A percentile compares a stretch with the other conserved stretches of the same genome.
Evolutionary conservation across 2,113 vertebrate genomes (phyloP).

Genomic region (Furnarius figulus): DNA sequence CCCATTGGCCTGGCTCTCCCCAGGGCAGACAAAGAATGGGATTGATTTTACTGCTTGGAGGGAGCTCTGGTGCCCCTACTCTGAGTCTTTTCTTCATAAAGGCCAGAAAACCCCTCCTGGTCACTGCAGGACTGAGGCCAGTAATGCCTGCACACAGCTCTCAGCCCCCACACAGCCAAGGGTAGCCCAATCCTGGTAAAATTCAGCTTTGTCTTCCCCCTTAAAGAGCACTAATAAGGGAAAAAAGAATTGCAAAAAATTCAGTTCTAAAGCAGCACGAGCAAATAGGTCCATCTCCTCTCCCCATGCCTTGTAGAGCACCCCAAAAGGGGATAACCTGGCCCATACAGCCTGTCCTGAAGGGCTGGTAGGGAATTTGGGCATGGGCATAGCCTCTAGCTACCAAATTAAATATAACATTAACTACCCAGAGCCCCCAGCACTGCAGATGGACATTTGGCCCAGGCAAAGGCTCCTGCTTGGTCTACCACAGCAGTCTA

Average conservation of each 20-base stretch:
- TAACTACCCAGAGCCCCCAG: background rate
- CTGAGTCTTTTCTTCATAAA: background rate
- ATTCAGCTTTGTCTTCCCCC: background rate
- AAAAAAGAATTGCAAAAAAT: background rate
- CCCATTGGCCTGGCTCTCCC: background rate
- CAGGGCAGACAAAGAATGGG: background rate
- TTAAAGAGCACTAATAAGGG: background rate
- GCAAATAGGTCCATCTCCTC: background rate
- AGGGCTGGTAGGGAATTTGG: background rate
- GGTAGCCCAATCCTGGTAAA: background rate
- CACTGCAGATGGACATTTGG: background rate
- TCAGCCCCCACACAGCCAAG: background rate
- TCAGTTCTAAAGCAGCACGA: background rate
- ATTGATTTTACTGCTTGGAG: background rate
- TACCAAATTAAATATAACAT: background rate
- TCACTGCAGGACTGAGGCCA: background rate
- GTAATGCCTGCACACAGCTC: fast-evolving
- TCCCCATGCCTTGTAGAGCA: background rate
- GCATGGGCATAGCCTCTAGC: background rate
- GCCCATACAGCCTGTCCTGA: background rate
- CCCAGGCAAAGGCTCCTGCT: background rate
- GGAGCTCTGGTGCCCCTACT: background rate
- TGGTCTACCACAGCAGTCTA: slow-evolving; percentile 15
- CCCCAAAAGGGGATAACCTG: background rate
- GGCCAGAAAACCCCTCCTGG: background rate